These are phyloP conservation scores for Lordiphosa fenestrarum DNA, from an alignment of 2,888 invertebrate species.

Conservation along the genomic window DNA sequence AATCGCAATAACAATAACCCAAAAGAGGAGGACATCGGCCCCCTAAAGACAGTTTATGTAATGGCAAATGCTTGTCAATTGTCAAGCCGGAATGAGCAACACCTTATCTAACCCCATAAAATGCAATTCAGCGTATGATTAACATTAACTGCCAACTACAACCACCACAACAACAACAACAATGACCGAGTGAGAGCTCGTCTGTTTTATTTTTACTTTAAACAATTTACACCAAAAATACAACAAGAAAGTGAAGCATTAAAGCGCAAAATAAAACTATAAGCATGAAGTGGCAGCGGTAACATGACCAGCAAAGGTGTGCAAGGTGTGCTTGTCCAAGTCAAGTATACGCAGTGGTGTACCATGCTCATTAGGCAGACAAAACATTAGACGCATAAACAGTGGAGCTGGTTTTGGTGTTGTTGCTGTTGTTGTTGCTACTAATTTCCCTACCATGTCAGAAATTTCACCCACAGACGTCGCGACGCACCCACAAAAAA, in stretches of 20 bases:
- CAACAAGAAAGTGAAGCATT: constrained; percentile 33
- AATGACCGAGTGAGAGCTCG: constrained; percentile 46
- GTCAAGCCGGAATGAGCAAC: constrained; percentile 34
- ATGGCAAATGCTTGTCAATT: constrained; percentile 51
- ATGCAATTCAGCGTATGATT: constrained; percentile 73
- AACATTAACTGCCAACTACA: constrained; percentile 46
- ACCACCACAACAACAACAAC: constrained; percentile 21
- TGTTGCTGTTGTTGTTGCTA: constrained; percentile 20
- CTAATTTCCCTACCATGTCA: constrained; percentile 41
- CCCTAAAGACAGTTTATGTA: constrained; percentile 45
- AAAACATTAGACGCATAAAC: constrained; percentile 24
- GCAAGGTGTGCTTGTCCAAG: constrained; percentile 29
- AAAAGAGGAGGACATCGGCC: constrained; percentile 29
- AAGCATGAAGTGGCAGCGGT: constrained; percentile 47
- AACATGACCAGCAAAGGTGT: constrained; percentile 39
- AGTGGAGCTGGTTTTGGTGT: constrained; percentile 15
- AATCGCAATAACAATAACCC: constrained; percentile 20
- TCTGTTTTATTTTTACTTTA: constrained; percentile 19
- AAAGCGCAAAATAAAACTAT: constrained; percentile 42
- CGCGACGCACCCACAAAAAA: constrained; percentile 40
- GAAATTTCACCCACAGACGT: constrained; percentile 37
- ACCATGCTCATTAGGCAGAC: constrained; percentile 60
- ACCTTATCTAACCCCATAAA: constrained; percentile 65
- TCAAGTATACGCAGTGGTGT: constrained; percentile 51
- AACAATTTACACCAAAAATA: constrained; percentile 58